Conservation (phyloP, 92 coral and sea anemone genomes). For the Palythoa grandiflora region DNA sequence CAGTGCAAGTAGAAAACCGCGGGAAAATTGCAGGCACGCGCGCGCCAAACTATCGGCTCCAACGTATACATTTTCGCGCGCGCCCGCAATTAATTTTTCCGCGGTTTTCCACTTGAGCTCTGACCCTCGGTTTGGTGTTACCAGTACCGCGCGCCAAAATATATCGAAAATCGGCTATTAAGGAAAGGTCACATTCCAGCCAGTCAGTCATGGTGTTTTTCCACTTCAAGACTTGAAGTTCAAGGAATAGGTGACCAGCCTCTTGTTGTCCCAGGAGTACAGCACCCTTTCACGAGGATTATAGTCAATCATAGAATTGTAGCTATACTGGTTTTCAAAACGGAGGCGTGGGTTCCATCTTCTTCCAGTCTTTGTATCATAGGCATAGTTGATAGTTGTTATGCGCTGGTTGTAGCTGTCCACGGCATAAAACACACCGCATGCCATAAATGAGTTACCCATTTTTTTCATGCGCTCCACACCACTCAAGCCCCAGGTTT, state of each 20-base stretch:
- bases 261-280: not conserved
- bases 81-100: too few species aligned
- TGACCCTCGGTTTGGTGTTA: too few species aligned
- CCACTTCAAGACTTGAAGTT: not conserved
- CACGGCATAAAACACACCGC: not conserved
- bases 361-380: not conserved
- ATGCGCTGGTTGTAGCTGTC: not conserved
- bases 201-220: too few species aligned
- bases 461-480: not conserved
- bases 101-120: too few species aligned
- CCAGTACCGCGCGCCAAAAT: too few species aligned
- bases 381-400: not conserved
- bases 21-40: too few species aligned
- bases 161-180: too few species aligned
- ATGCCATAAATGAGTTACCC: not conserved
- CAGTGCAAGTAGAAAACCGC: too few species aligned
- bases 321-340: not conserved
- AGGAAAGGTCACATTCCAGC: too few species aligned
- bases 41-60: too few species aligned
- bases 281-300: not conserved
- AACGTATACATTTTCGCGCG: too few species aligned
- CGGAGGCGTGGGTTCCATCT: not conserved
- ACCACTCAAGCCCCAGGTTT: not conserved
- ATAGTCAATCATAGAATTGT: not conserved
- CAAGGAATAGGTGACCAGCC: not conserved